These are phyloP conservation scores for Antennarius striatus DNA, from an alignment of 2,113 vertebrate genomes.

Conservation along the genomic window DNA sequence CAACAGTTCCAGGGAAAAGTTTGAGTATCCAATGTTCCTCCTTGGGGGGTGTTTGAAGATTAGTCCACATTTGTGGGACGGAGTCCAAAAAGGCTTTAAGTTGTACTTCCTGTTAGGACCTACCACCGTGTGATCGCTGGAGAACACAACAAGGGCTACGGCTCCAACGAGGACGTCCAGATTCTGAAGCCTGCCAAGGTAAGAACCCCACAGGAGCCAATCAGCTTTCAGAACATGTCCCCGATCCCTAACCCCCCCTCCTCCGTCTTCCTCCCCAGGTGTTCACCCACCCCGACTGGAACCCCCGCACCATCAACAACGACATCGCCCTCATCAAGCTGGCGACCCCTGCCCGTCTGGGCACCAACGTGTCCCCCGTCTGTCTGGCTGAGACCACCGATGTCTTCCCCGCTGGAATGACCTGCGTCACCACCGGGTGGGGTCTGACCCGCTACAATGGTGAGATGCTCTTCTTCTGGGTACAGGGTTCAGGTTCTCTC, in stretches of 20 bases:
- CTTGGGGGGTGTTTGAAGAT: too few species aligned
- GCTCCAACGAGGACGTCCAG: slow-evolving; percentile 69
- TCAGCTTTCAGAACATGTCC: neutral
- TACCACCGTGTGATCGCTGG: slow-evolving; percentile 83
- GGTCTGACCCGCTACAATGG: slow-evolving; percentile 72
- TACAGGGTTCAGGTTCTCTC: neutral
- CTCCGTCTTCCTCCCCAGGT: slow-evolving; percentile 68
- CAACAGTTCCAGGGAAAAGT: too few species aligned
- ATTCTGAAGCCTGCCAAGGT: slow-evolving; percentile 80
- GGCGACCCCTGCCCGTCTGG: slow-evolving; percentile 57
- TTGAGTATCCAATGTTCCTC: too few species aligned
- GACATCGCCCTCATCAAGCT: slow-evolving; percentile 78
- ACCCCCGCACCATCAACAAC: slow-evolving; percentile 75
- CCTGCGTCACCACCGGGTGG: slow-evolving; percentile 77
- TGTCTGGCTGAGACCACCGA: slow-evolving; percentile 54
- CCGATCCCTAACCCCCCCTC: neutral
- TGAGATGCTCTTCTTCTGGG: slow-evolving; percentile 25
- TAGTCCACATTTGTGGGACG: too few species aligned
- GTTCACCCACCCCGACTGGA: slow-evolving; percentile 77
- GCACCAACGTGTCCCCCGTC: slow-evolving; percentile 53
- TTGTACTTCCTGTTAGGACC: slow-evolving; percentile 68
- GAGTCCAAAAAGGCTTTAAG: too few species aligned
- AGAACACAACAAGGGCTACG: slow-evolving; percentile 79
- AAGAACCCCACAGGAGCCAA: neutral
- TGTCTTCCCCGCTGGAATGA: slow-evolving; percentile 58